Base-by-base conservation (phyloP, 1,140 invertebrate species). In the Euglossa dilemma region DNA sequence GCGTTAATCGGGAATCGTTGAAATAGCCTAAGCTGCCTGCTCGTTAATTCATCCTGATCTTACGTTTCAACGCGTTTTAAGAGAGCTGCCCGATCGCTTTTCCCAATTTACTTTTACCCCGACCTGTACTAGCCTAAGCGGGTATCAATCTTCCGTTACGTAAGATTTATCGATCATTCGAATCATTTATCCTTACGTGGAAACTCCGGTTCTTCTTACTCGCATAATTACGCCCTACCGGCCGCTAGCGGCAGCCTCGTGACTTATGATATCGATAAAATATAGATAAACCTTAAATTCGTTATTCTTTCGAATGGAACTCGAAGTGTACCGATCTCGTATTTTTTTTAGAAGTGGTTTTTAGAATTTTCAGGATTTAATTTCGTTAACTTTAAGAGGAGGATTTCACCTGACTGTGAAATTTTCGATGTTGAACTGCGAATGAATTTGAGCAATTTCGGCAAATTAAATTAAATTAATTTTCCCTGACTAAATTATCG, bases 1-100 rank as follows among this genome's bases (percentile, higher is more conserved):
- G 16, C 52, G 52, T 75, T 75, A 75, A 75, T 52, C 50, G 36
- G 25, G 1, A 61, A 63, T 64, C 45, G 59, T 76, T 63, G 28
- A 63, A 75, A 50, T 18, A 11, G 63, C 25, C 47, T 50, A 63
- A 75, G n/a, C 6, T 36, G 45, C 18, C 14, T 12, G 7, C 3
- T 61, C 25, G 28, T 76, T 50, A 76, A 76, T 64, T 52, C 12
- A 64, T 52, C 64, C 28, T 28, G 43, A 76, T n/a, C 12, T 12
- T 36, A n/a, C 23, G 16, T 63, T 50, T 75, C 57, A 47, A 47
- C 43, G 57, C 20, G 14, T 23, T 57, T 36, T 59, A 25, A 43
- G 57, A 0, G 63, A 14, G 6, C n/a, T 12, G 14, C 28, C 43
- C 43, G 14, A 76, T 76, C 54, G 6, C 59, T 64, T 43, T 16